These are phyloP conservation scores for Raja brachyura DNA, from an alignment of 2,113 vertebrate genomes.

Conservation along the genomic window DNA sequence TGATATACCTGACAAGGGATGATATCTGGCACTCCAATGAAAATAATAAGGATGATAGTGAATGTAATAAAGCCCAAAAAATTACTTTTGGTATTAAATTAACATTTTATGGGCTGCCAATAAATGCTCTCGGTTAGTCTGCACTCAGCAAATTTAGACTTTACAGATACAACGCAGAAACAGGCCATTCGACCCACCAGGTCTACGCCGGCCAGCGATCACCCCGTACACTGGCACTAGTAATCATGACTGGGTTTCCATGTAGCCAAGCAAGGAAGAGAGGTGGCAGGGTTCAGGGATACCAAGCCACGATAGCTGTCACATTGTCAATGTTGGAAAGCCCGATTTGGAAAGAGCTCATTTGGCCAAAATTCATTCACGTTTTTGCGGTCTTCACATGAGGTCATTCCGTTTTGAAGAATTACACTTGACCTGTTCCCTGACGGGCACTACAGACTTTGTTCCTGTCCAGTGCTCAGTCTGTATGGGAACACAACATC, in stretches of 20 bases:
- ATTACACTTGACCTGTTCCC: neutral
- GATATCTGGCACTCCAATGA: neutral
- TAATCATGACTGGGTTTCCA: neutral
- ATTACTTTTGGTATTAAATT: neutral
- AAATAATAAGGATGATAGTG: neutral
- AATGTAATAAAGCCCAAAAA: neutral
- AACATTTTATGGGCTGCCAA: constrained; percentile 25
- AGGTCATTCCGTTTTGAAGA: neutral
- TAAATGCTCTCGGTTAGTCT: neutral
- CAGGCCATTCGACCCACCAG: no score
- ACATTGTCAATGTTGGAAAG: neutral
- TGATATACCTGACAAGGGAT: constrained; percentile 15
- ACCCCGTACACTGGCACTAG: no score
- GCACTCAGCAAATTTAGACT: neutral
- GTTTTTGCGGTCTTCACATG: neutral
- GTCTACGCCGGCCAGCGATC: no score
- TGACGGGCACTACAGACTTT: neutral
- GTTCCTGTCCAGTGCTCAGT: neutral
- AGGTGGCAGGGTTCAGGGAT: neutral
- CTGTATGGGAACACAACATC: no score
- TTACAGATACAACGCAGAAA: no score
- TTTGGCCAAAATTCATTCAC: neutral
- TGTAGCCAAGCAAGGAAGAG: neutral
- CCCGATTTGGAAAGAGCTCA: neutral
- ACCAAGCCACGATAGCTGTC: neutral